Evolutionary conservation across 2,888 invertebrate genomes (phyloP), one percentile per base, ranked within the genome.

Genomic region (Agonopterix alstromeriana): DNA sequence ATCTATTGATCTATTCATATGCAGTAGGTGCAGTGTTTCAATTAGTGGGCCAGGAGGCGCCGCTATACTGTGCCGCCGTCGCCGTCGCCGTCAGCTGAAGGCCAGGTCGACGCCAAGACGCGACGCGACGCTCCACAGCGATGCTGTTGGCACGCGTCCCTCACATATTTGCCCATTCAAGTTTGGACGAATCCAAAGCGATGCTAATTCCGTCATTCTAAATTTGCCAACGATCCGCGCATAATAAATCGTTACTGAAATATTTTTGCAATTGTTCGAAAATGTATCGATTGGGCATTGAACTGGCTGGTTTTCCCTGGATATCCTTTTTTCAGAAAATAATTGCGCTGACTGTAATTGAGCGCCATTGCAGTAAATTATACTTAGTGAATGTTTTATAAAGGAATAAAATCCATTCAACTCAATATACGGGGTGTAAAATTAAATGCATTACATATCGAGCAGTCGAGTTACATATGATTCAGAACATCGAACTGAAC

Each of bases 161-260:
- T 46, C 42, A 43, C 48, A 52, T 58, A 55, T 63, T 42, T 54
- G 56, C 53, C 55, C 61, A 65, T 68, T 67, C 60, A 63, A 40
- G 52, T 62, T 63, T 61, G 50, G 54, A 55, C 57, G 55, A 60
- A 65, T 58, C 57, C 59, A 55, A 40, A 57, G 57, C 52, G 52
- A 58, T 61, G 67, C 64, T 73, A 68, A 65, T 65, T 64, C 51
- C 57, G 59, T 58, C 58, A 51, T 56, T 45, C 49, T 49, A 52
- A 57, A 55, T 56, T 58, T 67, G 70, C 70, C 70, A 73, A 58
- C 56, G 47, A 52, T 55, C 53, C 47, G 27, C 47, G 45, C 53
- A 48, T 55, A 27, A 27, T 27, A 27, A 27, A 27, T 27, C 27
- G 27, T 7, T 5, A 27, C 47, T 46, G 46, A 50, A 43, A 46